Evolutionary conservation across 1,140 invertebrate species (phyloP).

Genomic region (Drosophila kanapiae): DNA sequence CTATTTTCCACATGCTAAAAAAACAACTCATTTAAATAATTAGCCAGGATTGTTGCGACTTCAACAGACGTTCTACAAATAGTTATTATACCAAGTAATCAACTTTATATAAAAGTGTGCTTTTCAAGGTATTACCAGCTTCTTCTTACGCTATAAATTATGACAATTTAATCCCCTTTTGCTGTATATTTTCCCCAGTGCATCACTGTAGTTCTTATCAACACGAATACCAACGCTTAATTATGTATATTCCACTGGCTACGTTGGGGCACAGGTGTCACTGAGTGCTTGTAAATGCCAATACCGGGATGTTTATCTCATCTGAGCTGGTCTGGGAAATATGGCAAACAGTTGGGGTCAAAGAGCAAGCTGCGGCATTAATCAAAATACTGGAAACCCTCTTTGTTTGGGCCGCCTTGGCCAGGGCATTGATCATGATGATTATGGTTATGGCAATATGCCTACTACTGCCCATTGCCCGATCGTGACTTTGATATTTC

Average conservation of each 20-base stretch:
- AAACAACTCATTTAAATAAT: neutral
- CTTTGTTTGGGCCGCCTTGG: slow-evolving; percentile 46
- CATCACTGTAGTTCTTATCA: slow-evolving; percentile 41
- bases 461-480: slow-evolving; percentile 34
- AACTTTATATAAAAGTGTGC: neutral
- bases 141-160: neutral
- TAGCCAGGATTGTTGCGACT: neutral
- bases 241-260: slow-evolving; percentile 29
- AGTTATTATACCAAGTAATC: too few species aligned
- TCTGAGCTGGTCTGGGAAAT: neutral
- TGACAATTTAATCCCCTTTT: too few species aligned
- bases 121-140: too few species aligned
- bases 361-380: slow-evolving; percentile 69
- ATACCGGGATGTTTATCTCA: slow-evolving; percentile 13
- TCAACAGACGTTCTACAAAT: neutral
- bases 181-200: neutral
- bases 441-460: slow-evolving; percentile 55
- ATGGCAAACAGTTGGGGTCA: slow-evolving; percentile 47
- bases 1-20: neutral
- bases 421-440: slow-evolving; percentile 66
- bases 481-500: slow-evolving; percentile 82
- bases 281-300: slow-evolving; percentile 50
- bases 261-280: slow-evolving; percentile 31
- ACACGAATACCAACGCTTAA: slow-evolving; percentile 30
- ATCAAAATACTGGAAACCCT: slow-evolving; percentile 55